These are phyloP conservation scores for Caenorhabditis afra DNA, from an alignment of 2,888 invertebrate genomes.

Conservation along the genomic window DNA sequence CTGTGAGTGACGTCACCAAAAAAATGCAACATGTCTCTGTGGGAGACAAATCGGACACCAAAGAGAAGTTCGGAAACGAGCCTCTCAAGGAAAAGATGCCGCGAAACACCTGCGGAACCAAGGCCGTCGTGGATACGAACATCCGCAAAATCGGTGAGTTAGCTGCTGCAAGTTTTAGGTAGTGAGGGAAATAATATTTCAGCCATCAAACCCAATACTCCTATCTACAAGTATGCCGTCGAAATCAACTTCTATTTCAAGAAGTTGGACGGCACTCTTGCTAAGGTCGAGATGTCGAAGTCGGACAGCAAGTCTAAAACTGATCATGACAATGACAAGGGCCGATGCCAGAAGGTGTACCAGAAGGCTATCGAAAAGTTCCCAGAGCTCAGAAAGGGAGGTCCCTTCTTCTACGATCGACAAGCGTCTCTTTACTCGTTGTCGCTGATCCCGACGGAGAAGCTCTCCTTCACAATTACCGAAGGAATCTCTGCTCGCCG, in stretches of 20 bases:
- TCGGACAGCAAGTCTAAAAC: conserved; percentile 31
- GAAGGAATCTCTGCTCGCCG: conserved; percentile 15
- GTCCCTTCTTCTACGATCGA: conserved; percentile 42
- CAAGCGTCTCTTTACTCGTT: conserved; percentile 32
- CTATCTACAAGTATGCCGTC: conserved; percentile 40
- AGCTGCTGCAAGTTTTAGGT: background rate
- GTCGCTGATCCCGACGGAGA: conserved; percentile 14
- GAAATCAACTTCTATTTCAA: conserved; percentile 23
- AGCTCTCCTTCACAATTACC: conserved; percentile 16
- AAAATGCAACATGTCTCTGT: too few species aligned
- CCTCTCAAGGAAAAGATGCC: conserved; percentile 11
- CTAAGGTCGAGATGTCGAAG: conserved; percentile 27
- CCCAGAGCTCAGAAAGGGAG: conserved; percentile 13
- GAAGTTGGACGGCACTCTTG: conserved; percentile 17
- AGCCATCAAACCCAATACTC: conserved; percentile 23
- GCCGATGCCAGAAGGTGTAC: conserved; percentile 33
- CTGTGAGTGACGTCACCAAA: too few species aligned
- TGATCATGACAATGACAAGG: conserved; percentile 39
- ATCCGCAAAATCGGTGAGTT: conserved; percentile 28
- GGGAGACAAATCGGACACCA: too few species aligned
- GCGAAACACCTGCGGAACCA: conserved; percentile 17
- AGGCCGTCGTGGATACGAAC: conserved; percentile 29
- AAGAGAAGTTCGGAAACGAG: conserved; percentile 6
- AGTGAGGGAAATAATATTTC: background rate
- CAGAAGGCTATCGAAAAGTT: conserved; percentile 11